Evolutionary conservation across 2,888 invertebrate species (phyloP), one percentile per base, ranked within the genome.

Genomic region (Diadegma fenestrale): DNA sequence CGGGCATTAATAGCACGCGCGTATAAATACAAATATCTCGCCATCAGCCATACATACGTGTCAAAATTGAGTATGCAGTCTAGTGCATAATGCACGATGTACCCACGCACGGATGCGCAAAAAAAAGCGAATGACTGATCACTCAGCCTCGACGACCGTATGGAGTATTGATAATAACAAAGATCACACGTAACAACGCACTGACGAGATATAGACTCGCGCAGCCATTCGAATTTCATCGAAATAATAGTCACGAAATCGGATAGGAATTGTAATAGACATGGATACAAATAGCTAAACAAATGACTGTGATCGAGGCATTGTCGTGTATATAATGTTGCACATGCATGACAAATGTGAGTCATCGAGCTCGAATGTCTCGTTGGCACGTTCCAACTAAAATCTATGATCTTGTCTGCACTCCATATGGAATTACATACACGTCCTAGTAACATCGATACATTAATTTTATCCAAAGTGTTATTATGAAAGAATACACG

Each of bases 301-400:
- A 85, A 80, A 77, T 73, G 77, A 77, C 72, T 33, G 71, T 69
- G 69, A 82, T 80, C 79, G 75, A 79, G 76, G 71, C 63, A 66
- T 66, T 66, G 77, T 81, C 54, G 45, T 68, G 54, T 72, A 30
- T 26, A 19, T 26, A 68, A 71, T 26, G 37, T 41, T 72, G 54
- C 71, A 69, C 54, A 61, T 51, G 72, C 54, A 61, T 51, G 72
- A 69, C 54, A 26, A 66, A 19, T 63, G 82, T 89, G 89, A 90
- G 89, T 90, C 90, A 89, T 80, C 72, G 64, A 41, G 75, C 82
- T 86, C 88, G 86, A 86, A 51, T 58, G 76, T 78, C 84, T 78
- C 82, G 81, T 78, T 68, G 78, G 48, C 72, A 48, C 77, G 58
- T 58, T 68, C 41, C 7, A 77, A 69, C 33, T 61, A 82, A n/a